Percentiles rank a stretch among this genome's conserved stretches.
phyloP scores from a whole-genome alignment of 1,140 invertebrate genomes.

The Diorhabda sublineata region DNA sequence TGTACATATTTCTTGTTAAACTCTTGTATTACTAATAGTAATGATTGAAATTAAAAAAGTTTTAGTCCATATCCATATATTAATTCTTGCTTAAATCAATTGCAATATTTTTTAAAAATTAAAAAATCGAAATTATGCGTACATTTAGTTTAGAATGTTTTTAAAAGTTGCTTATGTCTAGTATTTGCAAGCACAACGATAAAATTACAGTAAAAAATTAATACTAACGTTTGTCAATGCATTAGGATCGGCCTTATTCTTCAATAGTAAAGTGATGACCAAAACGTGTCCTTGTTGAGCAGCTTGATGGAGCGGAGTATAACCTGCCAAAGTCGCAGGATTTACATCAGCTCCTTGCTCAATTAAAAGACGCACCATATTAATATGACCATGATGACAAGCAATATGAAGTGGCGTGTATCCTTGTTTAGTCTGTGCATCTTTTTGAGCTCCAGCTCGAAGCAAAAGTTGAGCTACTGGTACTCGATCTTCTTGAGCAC shows the following conservation, averaged over 20 bases:
- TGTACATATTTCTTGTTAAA: no score
- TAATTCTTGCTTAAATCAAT: no score
- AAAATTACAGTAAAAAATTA: no score
- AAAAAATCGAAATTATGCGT: no score
- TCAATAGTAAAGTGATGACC: conserved; percentile 90
- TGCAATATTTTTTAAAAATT: no score
- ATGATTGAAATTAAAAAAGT: no score
- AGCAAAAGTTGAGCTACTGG: conserved; percentile 81
- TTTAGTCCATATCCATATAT: no score
- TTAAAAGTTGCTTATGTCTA: no score
- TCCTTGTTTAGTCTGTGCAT: conserved; percentile 83
- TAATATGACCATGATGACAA: conserved; percentile 93
- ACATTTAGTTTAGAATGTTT: no score
- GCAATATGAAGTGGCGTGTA: conserved; percentile 97
- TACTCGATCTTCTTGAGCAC: conserved; percentile 88
- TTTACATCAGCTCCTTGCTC: conserved; percentile 74
- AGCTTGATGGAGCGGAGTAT: conserved; percentile 96
- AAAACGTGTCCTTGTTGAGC: conserved; percentile 96
- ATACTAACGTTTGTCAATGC: conserved; percentile 83
- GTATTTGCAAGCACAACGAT: no score
- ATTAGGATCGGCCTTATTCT: conserved; percentile 93
- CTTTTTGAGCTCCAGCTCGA: conserved; percentile 74
- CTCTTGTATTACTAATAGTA: no score
- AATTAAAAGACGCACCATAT: conserved; percentile 86
- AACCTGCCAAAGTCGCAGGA: conserved; percentile 75